These are phyloP conservation scores for Brachyalestes nurse DNA, from an alignment of 2,797 vertebrate genomes.

Conservation along the genomic window DNA sequence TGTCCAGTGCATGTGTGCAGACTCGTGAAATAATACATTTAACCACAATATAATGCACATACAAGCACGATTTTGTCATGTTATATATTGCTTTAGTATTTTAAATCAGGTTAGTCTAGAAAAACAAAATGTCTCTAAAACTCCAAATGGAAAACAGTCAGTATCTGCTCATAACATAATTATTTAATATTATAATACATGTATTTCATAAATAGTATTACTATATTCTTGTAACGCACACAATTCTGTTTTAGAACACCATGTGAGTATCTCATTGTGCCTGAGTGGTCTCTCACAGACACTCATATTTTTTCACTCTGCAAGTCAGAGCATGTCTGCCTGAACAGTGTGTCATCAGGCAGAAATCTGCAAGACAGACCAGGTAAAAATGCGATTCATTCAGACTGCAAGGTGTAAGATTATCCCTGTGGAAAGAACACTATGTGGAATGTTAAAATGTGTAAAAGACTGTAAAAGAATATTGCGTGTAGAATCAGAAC, in stretches of 20 bases:
- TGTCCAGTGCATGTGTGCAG: too few species aligned
- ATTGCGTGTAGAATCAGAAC: neutral
- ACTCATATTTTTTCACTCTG: slow-evolving; percentile 22
- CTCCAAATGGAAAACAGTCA: too few species aligned
- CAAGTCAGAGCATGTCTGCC: slow-evolving; percentile 48
- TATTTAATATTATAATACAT: too few species aligned
- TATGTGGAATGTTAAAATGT: neutral
- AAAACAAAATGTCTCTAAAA: too few species aligned
- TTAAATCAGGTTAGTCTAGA: too few species aligned
- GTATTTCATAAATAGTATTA: neutral
- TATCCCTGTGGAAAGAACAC: neutral
- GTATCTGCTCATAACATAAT: too few species aligned
- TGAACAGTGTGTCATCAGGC: slow-evolving; percentile 10
- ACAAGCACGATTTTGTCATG: too few species aligned
- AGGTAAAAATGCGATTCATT: slow-evolving; percentile 17
- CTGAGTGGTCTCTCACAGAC: slow-evolving; percentile 23
- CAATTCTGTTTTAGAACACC: neutral
- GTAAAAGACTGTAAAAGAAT: neutral
- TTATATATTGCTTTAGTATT: too few species aligned
- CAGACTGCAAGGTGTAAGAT: neutral
- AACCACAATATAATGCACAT: too few species aligned
- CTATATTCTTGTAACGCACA: neutral
- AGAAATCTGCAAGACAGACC: slow-evolving; percentile 10
- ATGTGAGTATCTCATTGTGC: slow-evolving; percentile 1
- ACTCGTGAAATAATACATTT: too few species aligned